phyloP scores from a whole-genome alignment of 1,140 invertebrate species.

The Meloidogyne floridensis region DNA sequence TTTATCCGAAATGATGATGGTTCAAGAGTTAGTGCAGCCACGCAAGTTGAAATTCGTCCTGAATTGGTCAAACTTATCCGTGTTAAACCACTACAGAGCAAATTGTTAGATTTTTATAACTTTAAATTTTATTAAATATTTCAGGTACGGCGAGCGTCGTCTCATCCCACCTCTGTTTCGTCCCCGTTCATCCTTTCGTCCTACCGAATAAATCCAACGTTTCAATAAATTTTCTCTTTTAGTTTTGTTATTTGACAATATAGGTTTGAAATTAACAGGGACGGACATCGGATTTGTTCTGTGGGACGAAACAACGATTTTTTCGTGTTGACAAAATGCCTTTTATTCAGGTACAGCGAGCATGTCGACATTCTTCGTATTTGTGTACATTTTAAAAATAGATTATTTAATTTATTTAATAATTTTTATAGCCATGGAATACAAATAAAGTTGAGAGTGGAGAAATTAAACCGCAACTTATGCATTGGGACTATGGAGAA shows the following conservation, averaged over 20 bases:
- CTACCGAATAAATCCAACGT: background rate
- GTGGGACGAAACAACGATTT: background rate
- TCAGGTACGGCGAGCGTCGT: background rate
- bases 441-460: background rate
- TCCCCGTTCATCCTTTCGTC: background rate
- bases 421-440: background rate
- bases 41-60: background rate
- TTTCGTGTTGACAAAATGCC: background rate
- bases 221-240: background rate
- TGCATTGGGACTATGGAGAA: constrained; percentile 8
- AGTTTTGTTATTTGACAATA: background rate
- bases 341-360: background rate
- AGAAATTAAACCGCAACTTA: background rate
- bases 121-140: background rate
- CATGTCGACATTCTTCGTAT: background rate
- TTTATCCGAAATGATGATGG: background rate
- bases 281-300: background rate
- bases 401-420: background rate
- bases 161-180: background rate
- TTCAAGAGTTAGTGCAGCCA: background rate
- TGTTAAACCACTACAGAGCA: background rate
- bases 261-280: background rate
- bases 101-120: background rate
- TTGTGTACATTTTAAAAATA: background rate
- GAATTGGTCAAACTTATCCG: background rate